Conservation (phyloP, 2,888 invertebrate species). For the Parnassius apollo region DNA sequence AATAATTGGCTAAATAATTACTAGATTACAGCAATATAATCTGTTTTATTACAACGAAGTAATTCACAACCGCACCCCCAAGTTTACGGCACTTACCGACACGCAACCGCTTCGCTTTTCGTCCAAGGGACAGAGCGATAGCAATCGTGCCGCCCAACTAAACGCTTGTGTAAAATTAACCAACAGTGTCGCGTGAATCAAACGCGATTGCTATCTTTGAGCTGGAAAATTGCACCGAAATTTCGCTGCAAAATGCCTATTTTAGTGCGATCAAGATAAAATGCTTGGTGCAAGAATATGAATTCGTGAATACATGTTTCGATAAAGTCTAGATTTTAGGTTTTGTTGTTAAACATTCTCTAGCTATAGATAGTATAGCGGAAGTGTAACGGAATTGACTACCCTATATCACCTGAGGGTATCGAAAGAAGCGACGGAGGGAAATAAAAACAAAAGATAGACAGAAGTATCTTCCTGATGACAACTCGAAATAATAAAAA, state of each 20-base stretch:
- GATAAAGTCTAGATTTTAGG: no score
- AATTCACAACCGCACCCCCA: constrained; percentile 30
- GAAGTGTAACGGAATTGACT: no score
- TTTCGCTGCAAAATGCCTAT: constrained; percentile 11
- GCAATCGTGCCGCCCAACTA: constrained; percentile 32
- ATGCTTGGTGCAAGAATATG: neutral
- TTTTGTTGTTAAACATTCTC: no score
- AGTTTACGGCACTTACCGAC: constrained; percentile 41
- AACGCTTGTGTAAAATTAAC: constrained; percentile 14
- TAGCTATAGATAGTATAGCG: no score
- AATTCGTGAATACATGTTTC: neutral
- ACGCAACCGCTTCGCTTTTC: constrained; percentile 43
- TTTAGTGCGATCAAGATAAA: constrained; percentile 12
- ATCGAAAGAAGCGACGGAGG: no score
- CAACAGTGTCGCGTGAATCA: constrained; percentile 13
- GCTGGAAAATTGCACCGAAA: constrained; percentile 15
- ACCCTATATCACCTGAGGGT: no score
- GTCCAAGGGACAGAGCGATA: constrained; percentile 38
- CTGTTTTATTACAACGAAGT: constrained; percentile 11
- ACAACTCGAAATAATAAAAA: no score
- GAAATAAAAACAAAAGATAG: no score
- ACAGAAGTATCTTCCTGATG: no score
- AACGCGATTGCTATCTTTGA: constrained; percentile 5
- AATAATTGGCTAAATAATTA: no score
- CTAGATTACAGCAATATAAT: neutral